Conservation (phyloP, 2,113 vertebrate species). For the Sardina pilchardus region DNA sequence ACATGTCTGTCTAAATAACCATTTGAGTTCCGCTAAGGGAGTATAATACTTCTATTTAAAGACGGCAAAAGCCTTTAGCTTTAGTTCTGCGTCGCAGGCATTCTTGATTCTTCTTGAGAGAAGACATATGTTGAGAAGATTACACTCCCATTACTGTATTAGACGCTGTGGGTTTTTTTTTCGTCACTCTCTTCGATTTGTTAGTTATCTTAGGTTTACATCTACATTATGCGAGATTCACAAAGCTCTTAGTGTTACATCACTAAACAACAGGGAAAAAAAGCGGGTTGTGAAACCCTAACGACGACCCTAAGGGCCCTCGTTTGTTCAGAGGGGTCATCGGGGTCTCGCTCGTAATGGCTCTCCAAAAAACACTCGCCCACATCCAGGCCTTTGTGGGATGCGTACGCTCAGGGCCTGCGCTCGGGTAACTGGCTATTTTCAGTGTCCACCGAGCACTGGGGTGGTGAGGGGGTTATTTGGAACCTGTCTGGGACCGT, state of each 20-base stretch:
- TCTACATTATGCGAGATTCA: neutral
- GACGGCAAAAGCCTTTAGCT: neutral
- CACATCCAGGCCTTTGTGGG: neutral
- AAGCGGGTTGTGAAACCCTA: neutral
- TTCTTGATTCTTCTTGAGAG: neutral
- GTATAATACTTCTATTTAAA: neutral
- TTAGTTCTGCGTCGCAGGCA: neutral
- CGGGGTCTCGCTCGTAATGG: neutral
- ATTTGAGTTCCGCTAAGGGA: constrained; percentile 29
- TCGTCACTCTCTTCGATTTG: neutral
- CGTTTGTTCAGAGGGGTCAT: neutral
- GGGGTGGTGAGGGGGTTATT: neutral
- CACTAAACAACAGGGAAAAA: neutral
- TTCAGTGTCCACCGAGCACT: neutral
- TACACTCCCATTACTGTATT: neutral
- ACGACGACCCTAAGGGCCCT: neutral
- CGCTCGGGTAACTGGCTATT: neutral
- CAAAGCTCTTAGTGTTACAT: neutral
- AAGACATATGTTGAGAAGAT: neutral
- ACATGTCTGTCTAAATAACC: constrained; percentile 27
- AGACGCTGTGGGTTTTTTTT: neutral
- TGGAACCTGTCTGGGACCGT: neutral
- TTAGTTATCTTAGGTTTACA: neutral
- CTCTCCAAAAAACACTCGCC: neutral
- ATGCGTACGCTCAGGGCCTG: neutral